Conservation (phyloP, 2,888 invertebrate species). For the Leptura quadrifasciata region DNA sequence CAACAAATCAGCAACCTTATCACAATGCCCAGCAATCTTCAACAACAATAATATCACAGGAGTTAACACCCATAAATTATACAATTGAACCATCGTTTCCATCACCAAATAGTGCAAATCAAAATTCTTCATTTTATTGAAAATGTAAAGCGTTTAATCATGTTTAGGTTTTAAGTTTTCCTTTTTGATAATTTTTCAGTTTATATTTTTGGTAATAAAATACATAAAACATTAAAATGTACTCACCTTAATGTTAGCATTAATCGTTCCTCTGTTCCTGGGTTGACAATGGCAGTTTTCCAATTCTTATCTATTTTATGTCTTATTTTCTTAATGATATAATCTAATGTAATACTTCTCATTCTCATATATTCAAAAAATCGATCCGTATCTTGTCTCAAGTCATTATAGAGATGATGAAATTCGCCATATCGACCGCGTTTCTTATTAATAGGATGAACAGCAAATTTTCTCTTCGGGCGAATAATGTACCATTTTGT, state of each 20-base stretch:
- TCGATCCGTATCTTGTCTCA: background rate
- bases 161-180: background rate
- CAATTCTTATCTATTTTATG: background rate
- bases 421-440: constrained; percentile 4
- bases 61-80: no score
- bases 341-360: no score
- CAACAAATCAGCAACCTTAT: background rate
- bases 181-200: constrained; percentile 2
- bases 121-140: no score
- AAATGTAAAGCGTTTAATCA: background rate
- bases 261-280: constrained; percentile 31
- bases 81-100: no score
- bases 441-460: constrained; percentile 4
- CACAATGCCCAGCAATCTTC: background rate
- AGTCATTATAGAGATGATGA: constrained; percentile 15
- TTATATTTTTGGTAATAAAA: background rate
- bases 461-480: no score
- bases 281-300: constrained; percentile 35
- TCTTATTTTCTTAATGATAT: no score
- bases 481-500: no score
- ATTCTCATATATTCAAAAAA: no score
- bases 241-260: constrained; percentile 39
- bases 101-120: no score
- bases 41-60: no score
- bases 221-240: constrained; percentile 18